These are phyloP conservation scores for Cremastobaeus sp. DNA, from an alignment of 2,888 invertebrate genomes.

Conservation along the genomic window DNA sequence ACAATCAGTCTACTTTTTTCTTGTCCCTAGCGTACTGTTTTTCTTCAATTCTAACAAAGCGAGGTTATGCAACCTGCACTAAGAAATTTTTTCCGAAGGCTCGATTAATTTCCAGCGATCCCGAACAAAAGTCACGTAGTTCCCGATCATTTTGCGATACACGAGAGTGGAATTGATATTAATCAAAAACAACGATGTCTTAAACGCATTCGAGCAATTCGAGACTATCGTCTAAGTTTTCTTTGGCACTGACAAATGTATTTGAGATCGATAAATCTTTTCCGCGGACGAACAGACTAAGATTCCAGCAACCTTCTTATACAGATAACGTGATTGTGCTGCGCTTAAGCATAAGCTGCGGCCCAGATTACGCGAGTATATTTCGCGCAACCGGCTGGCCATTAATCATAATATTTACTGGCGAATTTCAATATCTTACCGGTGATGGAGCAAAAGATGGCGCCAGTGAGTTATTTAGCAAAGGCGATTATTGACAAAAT, in stretches of 20 bases:
- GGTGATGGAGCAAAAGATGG: slow-evolving; percentile 30
- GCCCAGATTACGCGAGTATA: slow-evolving; percentile 31
- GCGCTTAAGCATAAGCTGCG: slow-evolving; percentile 36
- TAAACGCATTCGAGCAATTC: slow-evolving; percentile 2
- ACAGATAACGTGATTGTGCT: slow-evolving; percentile 28
- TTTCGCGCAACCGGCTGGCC: slow-evolving; percentile 32
- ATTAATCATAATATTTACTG: slow-evolving; percentile 57
- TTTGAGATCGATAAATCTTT: slow-evolving; percentile 47
- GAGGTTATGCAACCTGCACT: too few species aligned
- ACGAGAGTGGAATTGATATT: background rate
- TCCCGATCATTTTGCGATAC: background rate
- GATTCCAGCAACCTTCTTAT: slow-evolving; percentile 19
- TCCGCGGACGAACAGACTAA: slow-evolving; percentile 14
- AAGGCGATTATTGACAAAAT: slow-evolving; percentile 34
- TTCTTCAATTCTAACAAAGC: too few species aligned
- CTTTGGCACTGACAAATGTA: slow-evolving; percentile 31
- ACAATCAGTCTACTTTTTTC: too few species aligned
- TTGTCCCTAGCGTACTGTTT: too few species aligned
- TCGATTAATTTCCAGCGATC: too few species aligned
- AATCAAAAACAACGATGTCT: background rate
- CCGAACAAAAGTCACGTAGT: too few species aligned
- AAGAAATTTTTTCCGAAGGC: too few species aligned
- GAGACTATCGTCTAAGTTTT: background rate
- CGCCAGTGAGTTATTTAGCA: slow-evolving; percentile 21
- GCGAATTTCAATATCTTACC: slow-evolving; percentile 32